A percentile compares a stretch with the other conserved stretches of the same genome.
Evolutionary conservation across 2,113 vertebrate genomes (phyloP).

Genomic region (Todiramphus saurophagus): DNA sequence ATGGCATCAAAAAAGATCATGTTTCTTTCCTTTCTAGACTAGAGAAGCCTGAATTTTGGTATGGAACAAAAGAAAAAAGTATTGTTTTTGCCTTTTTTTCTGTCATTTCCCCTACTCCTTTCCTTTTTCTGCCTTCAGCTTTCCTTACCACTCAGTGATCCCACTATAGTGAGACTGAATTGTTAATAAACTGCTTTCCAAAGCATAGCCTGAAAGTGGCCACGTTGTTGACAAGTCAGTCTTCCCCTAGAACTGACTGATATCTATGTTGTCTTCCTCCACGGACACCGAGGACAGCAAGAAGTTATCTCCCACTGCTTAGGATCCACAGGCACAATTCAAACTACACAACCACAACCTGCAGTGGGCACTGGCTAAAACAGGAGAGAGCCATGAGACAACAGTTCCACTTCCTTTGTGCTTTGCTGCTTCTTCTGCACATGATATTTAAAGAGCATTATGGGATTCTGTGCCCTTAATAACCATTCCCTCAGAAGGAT

Average conservation of each 20-base stretch:
- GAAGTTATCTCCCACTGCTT: neutral
- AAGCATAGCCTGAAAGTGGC: neutral
- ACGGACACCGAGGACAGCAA: accelerated
- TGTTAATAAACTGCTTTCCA: neutral
- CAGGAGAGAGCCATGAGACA: slow-evolving; percentile 1
- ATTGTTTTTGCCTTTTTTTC: accelerated
- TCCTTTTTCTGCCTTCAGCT: neutral
- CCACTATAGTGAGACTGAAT: neutral
- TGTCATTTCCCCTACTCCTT: accelerated
- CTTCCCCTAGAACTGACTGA: neutral
- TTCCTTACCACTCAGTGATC: neutral
- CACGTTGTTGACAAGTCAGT: neutral
- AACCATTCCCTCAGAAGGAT: slow-evolving; percentile 8
- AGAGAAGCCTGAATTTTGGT: neutral
- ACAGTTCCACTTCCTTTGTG: slow-evolving; percentile 12
- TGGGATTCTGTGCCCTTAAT: slow-evolving; percentile 43
- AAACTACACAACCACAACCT: neutral
- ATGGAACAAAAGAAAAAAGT: accelerated
- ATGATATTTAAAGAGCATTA: slow-evolving; percentile 65
- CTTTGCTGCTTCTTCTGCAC: slow-evolving; percentile 1
- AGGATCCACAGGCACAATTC: neutral
- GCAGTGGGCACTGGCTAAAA: neutral
- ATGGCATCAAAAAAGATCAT: neutral
- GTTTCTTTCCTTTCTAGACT: neutral
- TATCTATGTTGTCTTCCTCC: accelerated